phyloP scores from a whole-genome alignment of 2,113 vertebrate genomes.

The Columba livia region DNA sequence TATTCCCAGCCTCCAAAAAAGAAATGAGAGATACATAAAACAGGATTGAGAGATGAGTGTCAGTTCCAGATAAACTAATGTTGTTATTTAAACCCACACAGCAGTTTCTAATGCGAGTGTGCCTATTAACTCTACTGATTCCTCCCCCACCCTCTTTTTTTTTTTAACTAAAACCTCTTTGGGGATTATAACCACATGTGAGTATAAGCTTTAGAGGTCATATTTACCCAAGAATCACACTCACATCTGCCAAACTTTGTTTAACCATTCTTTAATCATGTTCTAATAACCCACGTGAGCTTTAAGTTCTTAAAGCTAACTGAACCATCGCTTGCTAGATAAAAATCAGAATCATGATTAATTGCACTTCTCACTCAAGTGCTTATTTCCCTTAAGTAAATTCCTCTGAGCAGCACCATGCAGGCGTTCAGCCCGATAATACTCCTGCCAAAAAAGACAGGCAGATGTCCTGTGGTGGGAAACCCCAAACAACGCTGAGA shows the following conservation, averaged over 20 bases:
- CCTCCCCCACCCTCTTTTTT: background rate
- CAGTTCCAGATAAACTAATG: background rate
- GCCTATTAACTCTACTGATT: background rate
- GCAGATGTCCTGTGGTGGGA: background rate
- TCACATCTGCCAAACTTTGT: conserved; percentile 58
- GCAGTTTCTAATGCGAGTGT: background rate
- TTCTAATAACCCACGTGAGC: conserved; percentile 12
- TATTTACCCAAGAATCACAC: conserved; percentile 55
- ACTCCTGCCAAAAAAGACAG: background rate
- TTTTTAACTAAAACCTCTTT: background rate
- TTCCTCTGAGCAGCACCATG: background rate
- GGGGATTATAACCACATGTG: conserved; percentile 35
- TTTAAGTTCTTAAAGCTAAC: background rate
- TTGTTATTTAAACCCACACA: background rate
- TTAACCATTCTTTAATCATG: conserved; percentile 39
- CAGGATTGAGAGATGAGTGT: background rate
- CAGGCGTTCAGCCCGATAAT: background rate
- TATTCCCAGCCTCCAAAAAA: background rate
- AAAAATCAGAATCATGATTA: conserved; percentile 10
- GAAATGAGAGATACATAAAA: background rate
- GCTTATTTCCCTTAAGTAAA: background rate
- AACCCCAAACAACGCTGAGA: background rate
- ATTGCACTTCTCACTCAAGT: background rate
- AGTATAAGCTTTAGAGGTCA: conserved; percentile 28
- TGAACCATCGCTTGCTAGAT: background rate